Base-by-base conservation (phyloP, 2,113 vertebrate genomes). In the Theristicus caerulescens region DNA sequence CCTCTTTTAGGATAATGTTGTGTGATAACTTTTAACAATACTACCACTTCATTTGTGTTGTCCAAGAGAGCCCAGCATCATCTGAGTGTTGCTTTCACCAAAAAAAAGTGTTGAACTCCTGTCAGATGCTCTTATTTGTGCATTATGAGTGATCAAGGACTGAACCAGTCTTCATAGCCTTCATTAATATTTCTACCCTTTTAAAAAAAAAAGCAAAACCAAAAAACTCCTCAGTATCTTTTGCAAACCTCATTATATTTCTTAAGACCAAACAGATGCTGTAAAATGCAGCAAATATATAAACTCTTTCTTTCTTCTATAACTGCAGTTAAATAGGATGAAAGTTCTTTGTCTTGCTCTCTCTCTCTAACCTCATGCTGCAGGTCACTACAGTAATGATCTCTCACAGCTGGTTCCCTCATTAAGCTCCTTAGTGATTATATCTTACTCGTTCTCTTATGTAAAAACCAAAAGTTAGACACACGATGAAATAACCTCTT, bases 331-430 rank as follows among this genome's bases (percentile, higher is more conserved):
- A 90, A 92, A 95, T 72, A 57, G 18, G 44, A 95, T 86, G 78
- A 91, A 94, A 85, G 42, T 87, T 91, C 66, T 95, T 96, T 96
- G 46, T 85, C 82, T 85, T 72, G 31, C 40, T 65, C 66, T 42
- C 46, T 91, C n/a, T 94, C 57, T 82, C 62, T 87, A 88, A 94
- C 94, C 88, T 88, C 74, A 32, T 82, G 82, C 85, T 80, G 49
- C 40, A 95, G 92, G 88, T 97, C 90, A 95, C 88, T 82, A 65
- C 34, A 65, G 34, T 94, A 96, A 96, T 92, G 95, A 94, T 94
- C 62, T 92, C 76, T 86, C 93, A 93, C 88, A 95, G 90, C 88
- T 88, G 71, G 90, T 59, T 86, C 36, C 86, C 91, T 93, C 91
- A 90, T 95, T 93, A 95, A 86, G 79, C 27, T 90, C 19, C 86